Conservation (phyloP, 2,113 vertebrate genomes). For the Bungarus multicinctus region DNA sequence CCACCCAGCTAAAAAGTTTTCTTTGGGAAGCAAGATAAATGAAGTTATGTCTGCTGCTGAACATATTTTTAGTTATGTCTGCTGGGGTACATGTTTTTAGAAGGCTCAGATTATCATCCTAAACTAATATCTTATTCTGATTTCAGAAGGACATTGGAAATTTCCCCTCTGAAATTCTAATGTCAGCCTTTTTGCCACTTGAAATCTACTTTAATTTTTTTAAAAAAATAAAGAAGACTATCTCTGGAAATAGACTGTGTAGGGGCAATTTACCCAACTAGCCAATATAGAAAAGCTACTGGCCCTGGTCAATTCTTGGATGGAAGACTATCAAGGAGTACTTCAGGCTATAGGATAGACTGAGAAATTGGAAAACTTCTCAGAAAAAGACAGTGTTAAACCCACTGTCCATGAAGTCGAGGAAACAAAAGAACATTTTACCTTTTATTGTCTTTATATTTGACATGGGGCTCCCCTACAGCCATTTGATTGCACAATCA, state of each 20-base stretch:
- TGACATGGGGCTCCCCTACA: background rate
- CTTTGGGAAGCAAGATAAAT: background rate
- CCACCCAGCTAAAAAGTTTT: background rate
- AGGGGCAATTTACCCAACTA: background rate
- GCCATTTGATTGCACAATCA: background rate
- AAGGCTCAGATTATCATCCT: background rate
- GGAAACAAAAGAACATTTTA: background rate
- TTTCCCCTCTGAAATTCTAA: background rate
- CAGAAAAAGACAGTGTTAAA: background rate
- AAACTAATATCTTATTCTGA: background rate
- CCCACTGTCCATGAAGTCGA: background rate
- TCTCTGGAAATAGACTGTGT: background rate
- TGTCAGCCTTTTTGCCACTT: background rate
- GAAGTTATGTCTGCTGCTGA: background rate
- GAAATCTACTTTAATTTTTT: background rate
- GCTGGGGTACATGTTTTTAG: background rate
- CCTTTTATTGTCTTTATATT: background rate
- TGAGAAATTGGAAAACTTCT: background rate
- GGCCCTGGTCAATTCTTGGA: background rate
- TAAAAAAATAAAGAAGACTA: conserved; percentile 11
- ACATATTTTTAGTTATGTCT: background rate
- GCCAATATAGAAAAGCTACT: background rate
- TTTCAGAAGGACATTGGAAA: background rate
- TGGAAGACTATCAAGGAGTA: background rate
- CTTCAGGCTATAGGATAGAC: background rate